These are phyloP conservation scores for Andrena dorsata DNA, from an alignment of 2,888 invertebrate species.

Conservation along the genomic window DNA sequence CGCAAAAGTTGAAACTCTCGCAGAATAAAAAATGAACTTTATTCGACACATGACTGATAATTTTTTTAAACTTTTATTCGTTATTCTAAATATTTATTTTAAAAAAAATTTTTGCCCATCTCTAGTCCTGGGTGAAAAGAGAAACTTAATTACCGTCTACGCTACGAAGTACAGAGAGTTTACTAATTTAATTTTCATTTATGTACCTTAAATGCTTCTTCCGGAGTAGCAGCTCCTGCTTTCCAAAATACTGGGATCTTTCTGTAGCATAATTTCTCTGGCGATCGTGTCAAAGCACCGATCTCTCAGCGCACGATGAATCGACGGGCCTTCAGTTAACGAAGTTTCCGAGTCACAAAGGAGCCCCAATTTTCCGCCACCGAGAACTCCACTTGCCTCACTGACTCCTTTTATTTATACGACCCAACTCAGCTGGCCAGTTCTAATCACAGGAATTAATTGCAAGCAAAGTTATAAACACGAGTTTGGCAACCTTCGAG, in stretches of 20 bases:
- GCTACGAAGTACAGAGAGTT: no score
- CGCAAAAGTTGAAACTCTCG: no score
- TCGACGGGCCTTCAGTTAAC: background rate
- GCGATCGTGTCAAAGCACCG: background rate
- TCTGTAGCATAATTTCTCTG: background rate
- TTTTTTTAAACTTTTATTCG: no score
- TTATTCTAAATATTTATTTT: no score
- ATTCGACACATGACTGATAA: no score
- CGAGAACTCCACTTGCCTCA: background rate
- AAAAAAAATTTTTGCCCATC: no score
- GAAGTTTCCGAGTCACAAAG: slow-evolving; percentile 8
- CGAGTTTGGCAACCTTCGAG: slow-evolving; percentile 11
- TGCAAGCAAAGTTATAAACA: slow-evolving; percentile 29
- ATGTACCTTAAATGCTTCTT: background rate
- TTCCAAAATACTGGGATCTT: background rate
- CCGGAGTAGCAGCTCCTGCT: no score
- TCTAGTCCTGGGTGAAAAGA: no score
- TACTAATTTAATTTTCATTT: background rate
- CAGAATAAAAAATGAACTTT: no score
- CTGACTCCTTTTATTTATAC: slow-evolving; percentile 12
- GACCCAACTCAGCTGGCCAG: background rate
- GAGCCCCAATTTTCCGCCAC: slow-evolving; percentile 14
- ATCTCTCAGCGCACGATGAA: background rate
- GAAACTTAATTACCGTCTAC: no score
- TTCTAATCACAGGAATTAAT: slow-evolving; percentile 50